phyloP scores from a whole-genome alignment of 1,140 invertebrate species.

The Drosophila parvula region DNA sequence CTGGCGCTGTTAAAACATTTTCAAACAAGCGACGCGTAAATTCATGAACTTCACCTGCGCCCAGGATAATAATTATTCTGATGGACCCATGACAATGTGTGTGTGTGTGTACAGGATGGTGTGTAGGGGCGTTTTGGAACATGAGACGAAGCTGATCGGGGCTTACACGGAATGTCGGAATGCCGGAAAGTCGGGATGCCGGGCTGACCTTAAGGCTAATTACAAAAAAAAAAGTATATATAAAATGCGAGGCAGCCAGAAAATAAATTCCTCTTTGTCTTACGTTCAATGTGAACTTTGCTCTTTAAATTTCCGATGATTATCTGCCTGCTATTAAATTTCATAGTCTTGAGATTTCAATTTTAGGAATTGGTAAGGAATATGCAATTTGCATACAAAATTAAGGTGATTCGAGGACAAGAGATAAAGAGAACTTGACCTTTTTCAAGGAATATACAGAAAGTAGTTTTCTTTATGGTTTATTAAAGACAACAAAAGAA shows the following conservation, averaged over 20 bases:
- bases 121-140: slow-evolving; percentile 31
- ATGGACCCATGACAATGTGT: slow-evolving; percentile 38
- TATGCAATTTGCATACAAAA: background rate
- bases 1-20: slow-evolving; percentile 59
- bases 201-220: slow-evolving; percentile 45
- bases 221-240: slow-evolving; percentile 14
- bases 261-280: background rate
- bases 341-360: background rate
- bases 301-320: slow-evolving; percentile 9
- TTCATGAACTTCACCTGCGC: slow-evolving; percentile 58
- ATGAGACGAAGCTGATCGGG: slow-evolving; percentile 39
- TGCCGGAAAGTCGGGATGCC: slow-evolving; percentile 1
- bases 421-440: background rate
- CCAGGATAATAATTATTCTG: slow-evolving; percentile 63
- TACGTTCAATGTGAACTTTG: slow-evolving; percentile 15
- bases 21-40: slow-evolving; percentile 68
- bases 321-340: slow-evolving; percentile 11
- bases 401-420: background rate
- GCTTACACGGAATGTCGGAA: slow-evolving; percentile 12
- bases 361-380: slow-evolving; percentile 2
- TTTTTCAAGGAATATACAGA: background rate
- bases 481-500: background rate
- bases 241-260: slow-evolving; percentile 20
- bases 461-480: background rate
- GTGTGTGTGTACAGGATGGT: background rate